Evolutionary conservation across 2,113 vertebrate species (phyloP), one percentile per base, ranked within the genome.

Genomic region (Boleophthalmus pectinirostris): DNA sequence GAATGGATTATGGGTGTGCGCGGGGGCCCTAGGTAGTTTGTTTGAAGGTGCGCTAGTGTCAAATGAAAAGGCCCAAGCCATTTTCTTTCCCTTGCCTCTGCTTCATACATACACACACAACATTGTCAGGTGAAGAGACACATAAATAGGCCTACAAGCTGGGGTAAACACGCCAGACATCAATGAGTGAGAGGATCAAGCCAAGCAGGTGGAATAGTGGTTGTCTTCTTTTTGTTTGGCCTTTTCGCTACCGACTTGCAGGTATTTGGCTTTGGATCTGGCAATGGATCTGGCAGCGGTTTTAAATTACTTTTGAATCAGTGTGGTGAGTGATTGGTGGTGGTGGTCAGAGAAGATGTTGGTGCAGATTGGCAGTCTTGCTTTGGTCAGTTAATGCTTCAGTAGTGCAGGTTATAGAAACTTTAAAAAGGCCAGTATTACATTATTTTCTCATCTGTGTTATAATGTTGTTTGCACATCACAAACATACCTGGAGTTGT

Each of bases 1-100:
- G 90, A 93, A 92, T 92, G 91, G 93, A 93, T 94, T 92, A 93
- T 87, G 84, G 83, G 85, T 91, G 88, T 89, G 84, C 77, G 77
- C 85, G 20, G 84, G 82, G 87, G 87, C 78, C 73, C 77, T 69
- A 79, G 88, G 87, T 90, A 92, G 88, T 92, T 92, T 91, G 89
- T 93, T 92, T 93, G 90, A 92, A 92, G 91, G 87, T 75, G 82
- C 84, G 58, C 78, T 68, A 75, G 88, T 90, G 88, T 94, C 92
- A 92, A 92, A 88, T 90, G 86, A 93, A 93, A 91, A 91, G 83
- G 88, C 90, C 84, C 80, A 78, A 88, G 85, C 83, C 84, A 85
- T 89, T 92, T 92, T 90, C 87, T 89, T 87, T 58, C 56, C 24
- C 82, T 87, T 91, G 88, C 84, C 90, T 88, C 69, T 82, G 81